phyloP scores from a whole-genome alignment of 2,888 invertebrate species.

The Erpobdella octoculata region DNA sequence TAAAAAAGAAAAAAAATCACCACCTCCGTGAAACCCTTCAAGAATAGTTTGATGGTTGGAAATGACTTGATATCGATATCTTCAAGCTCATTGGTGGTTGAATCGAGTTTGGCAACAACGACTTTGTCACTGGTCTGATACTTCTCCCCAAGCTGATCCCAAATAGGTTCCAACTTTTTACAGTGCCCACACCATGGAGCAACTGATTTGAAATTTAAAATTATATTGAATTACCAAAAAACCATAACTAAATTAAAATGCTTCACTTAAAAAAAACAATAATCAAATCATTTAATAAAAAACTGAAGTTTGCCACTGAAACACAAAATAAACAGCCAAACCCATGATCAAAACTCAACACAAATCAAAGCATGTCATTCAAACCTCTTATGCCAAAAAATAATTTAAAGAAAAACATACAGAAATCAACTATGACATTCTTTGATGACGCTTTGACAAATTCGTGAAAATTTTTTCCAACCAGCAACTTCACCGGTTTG shows the following conservation, averaged over 20 bases:
- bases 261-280: too few species aligned
- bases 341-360: too few species aligned
- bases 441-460: slow-evolving; percentile 78
- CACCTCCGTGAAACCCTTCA: slow-evolving; percentile 70
- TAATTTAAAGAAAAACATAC: slow-evolving; percentile 44
- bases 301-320: too few species aligned
- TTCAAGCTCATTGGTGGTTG: slow-evolving; percentile 91
- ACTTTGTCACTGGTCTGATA: slow-evolving; percentile 71
- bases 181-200: slow-evolving; percentile 97
- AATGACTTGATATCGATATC: slow-evolving; percentile 83
- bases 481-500: slow-evolving; percentile 81
- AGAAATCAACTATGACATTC: slow-evolving; percentile 95
- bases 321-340: too few species aligned
- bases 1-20: not conserved
- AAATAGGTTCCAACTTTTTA: slow-evolving; percentile 91
- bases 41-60: slow-evolving; percentile 64
- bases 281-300: too few species aligned
- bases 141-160: slow-evolving; percentile 86
- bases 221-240: too few species aligned
- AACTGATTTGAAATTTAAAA: too few species aligned
- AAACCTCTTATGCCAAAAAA: not conserved
- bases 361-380: too few species aligned
- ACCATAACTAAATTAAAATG: not conserved
- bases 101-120: slow-evolving; percentile 93
- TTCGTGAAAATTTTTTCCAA: slow-evolving; percentile 88